A percentile compares a stretch with the other conserved stretches of the same genome.
Conservation (phyloP, 2,113 vertebrate genomes). For the Ageneiosus marmoratus region DNA sequence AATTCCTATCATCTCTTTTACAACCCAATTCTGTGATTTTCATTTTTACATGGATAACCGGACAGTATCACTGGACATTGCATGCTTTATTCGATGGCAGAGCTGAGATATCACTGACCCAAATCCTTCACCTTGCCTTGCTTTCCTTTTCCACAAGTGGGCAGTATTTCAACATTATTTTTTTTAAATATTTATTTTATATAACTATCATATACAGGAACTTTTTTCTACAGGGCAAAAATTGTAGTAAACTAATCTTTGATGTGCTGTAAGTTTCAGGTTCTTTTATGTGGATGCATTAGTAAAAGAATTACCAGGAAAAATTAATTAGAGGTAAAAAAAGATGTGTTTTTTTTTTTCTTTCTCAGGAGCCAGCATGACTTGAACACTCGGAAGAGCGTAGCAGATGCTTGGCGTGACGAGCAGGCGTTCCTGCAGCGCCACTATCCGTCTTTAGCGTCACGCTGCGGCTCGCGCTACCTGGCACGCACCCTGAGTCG, state of each 20-base stretch:
- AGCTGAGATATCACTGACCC: neutral
- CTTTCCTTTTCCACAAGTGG: slow-evolving; percentile 22
- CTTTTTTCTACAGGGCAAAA: neutral
- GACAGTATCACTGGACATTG: neutral
- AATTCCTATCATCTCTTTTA: too few species aligned
- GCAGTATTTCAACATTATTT: slow-evolving; percentile 17
- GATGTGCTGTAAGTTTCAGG: neutral
- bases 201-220: neutral
- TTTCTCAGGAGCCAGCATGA: slow-evolving; percentile 77
- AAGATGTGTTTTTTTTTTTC: neutral
- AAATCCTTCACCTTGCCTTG: neutral
- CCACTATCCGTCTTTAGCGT: slow-evolving; percentile 77
- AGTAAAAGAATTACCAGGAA: neutral
- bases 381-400: slow-evolving; percentile 76
- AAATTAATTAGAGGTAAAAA: neutral
- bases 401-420: slow-evolving; percentile 67
- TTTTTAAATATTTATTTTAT: too few species aligned
- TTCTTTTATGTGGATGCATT: neutral
- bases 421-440: slow-evolving; percentile 79
- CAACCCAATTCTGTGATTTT: too few species aligned
- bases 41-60: too few species aligned
- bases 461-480: slow-evolving; percentile 71
- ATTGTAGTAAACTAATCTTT: neutral
- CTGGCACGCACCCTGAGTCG: slow-evolving; percentile 78
- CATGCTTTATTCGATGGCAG: neutral